Base-by-base conservation (phyloP, 2,797 vertebrate genomes). In the Sebastes hubbsi region DNA sequence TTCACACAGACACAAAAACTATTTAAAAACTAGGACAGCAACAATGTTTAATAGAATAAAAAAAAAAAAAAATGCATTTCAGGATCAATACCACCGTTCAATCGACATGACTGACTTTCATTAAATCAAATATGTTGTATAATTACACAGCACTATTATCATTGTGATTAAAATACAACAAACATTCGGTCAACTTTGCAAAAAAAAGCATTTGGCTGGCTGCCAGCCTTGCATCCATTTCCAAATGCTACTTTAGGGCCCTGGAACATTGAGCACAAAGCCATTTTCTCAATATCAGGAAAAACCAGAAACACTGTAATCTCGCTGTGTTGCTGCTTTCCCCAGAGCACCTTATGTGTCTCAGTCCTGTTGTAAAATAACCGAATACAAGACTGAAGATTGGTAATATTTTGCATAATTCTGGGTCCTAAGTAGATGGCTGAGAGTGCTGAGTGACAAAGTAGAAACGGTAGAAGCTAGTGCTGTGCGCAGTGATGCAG, bases 351-450 rank as follows among this genome's bases (percentile, higher is more conserved):
- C 42, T 67, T 52, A 2, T 20, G 10, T 42, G 20, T 76, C 42
- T 68, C 65, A 84, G 42, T 82, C 59, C 55, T 29, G 14, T 36
- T 20, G 59, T 77, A 63, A 87, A 78, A 79, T 77, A n/a, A 69
- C 12, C 63, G 49, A 74, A 3, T 29, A 69, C 24, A 54, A 58
- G 52, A 83, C 42, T 66, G 46, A 52, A 14, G 2, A 71, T 25
- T 18, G 13, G 58, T 14, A 24, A 7, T 49, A 42, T 30, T 77
- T 49, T 36, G 30, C 22, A 69, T 67, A 30, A 65, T 38, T 65
- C 34, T 22, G 7, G 8, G 8, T 29, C 9, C 32, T 29, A 58
- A 70, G 49, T 20, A 22, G 20, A 59, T 36, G 46, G 38, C 9
- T 62, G 38, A 18, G 5, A 59, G 32, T 59, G 16, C 25, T 52